phyloP scores from a whole-genome alignment of 2,797 vertebrate genomes.

The Clarias platycephalus region DNA sequence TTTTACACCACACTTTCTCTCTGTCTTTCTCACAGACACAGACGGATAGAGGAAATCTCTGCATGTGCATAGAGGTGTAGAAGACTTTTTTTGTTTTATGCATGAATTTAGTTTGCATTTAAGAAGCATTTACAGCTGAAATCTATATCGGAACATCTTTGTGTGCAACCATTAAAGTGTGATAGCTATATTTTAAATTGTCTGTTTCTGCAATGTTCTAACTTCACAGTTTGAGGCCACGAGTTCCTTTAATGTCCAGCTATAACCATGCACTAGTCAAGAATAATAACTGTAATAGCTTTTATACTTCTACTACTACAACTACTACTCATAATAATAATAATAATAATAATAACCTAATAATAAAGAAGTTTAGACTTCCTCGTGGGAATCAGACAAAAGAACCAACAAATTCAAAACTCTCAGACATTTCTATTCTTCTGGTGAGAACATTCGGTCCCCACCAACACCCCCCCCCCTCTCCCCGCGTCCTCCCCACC shows the following conservation, averaged over 20 bases:
- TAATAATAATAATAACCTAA: too few species aligned
- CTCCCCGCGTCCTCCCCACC: too few species aligned
- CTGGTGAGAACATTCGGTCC: slow-evolving; percentile 8
- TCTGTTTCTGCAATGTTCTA: neutral
- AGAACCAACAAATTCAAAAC: neutral
- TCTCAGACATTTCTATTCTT: neutral
- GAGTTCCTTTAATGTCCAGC: neutral
- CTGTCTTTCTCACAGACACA: neutral
- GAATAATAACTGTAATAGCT: neutral
- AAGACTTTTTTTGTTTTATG: neutral
- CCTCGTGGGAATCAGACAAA: neutral
- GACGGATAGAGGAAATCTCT: neutral
- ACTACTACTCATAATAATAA: too few species aligned
- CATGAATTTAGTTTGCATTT: neutral
- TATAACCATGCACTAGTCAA: neutral
- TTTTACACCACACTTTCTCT: slow-evolving; percentile 4
- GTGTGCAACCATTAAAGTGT: neutral
- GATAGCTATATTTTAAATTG: neutral
- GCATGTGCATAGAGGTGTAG: neutral
- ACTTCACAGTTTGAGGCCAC: neutral
- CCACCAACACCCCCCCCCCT: too few species aligned
- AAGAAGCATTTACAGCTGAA: neutral
- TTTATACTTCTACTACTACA: too few species aligned
- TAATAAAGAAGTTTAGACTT: neutral
- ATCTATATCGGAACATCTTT: neutral